A percentile compares a stretch with the other conserved stretches of the same genome.
Evolutionary conservation across 1,140 invertebrate genomes (phyloP).

Genomic region (Parasteatoda tepidariorum): DNA sequence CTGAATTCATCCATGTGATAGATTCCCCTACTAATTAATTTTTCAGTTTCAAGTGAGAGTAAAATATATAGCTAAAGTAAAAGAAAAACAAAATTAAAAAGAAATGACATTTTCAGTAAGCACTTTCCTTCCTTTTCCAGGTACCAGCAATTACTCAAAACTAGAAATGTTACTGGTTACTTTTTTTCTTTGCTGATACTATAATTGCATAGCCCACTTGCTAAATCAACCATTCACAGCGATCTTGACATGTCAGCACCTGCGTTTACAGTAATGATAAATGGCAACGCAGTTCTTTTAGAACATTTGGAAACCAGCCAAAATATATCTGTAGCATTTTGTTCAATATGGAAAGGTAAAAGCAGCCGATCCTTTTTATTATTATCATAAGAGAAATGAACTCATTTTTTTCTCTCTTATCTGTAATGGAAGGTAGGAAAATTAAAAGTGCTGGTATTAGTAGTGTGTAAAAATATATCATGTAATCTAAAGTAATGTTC

Average conservation of each 20-base stretch:
- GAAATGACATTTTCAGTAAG: neutral
- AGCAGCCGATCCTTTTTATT: neutral
- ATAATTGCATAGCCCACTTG: conserved; percentile 40
- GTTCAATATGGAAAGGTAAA: conserved; percentile 22
- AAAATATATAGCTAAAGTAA: too few relatives aligned
- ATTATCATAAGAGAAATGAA: neutral
- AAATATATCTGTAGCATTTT: conserved; percentile 18
- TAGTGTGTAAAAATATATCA: too few relatives aligned
- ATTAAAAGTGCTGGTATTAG: too few relatives aligned
- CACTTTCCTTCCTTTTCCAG: neutral
- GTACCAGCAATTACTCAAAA: conserved; percentile 35
- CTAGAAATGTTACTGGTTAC: neutral
- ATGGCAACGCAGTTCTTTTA: conserved; percentile 12
- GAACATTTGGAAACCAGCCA: conserved; percentile 28
- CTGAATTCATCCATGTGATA: too few relatives aligned
- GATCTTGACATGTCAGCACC: conserved; percentile 48
- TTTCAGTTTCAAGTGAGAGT: too few relatives aligned
- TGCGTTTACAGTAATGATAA: conserved; percentile 51
- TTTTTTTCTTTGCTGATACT: conserved; percentile 16
- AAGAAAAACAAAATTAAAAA: too few relatives aligned
- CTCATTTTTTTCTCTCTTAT: neutral
- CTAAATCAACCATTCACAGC: conserved; percentile 46
- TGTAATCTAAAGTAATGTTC: too few relatives aligned
- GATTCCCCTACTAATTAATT: too few relatives aligned
- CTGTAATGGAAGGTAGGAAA: too few relatives aligned